Percentiles rank a stretch among this genome's conserved stretches.
phyloP scores from a whole-genome alignment of 2,888 invertebrate species.

The Conops quadrifasciatus region DNA sequence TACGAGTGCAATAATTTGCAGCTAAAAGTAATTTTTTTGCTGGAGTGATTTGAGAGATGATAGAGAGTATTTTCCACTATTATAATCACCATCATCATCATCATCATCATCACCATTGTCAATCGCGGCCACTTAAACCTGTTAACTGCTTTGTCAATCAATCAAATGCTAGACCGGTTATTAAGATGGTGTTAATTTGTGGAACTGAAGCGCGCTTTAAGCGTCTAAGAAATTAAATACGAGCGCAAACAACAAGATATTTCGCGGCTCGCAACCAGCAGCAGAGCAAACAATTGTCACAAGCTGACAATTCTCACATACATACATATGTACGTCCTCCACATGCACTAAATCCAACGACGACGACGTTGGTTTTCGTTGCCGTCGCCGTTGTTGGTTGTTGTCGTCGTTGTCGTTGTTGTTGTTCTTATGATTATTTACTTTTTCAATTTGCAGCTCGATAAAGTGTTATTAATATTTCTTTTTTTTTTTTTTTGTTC shows the following conservation, averaged over 20 bases:
- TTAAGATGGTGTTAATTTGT: slow-evolving; percentile 20
- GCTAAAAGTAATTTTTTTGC: too few relatives aligned
- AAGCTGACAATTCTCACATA: neutral
- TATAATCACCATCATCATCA: too few relatives aligned
- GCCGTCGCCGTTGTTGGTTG: neutral
- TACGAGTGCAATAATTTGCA: too few relatives aligned
- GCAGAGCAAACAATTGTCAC: slow-evolving; percentile 7
- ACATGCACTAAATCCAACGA: slow-evolving; percentile 7
- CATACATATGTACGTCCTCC: neutral
- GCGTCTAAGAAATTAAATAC: neutral
- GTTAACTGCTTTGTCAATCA: slow-evolving; percentile 10
- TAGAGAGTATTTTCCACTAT: too few relatives aligned
- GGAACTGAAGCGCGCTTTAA: slow-evolving; percentile 10
- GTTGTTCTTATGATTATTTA: neutral
- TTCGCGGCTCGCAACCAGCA: too few relatives aligned
- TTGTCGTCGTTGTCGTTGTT: neutral
- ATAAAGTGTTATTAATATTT: too few relatives aligned
- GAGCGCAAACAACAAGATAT: too few relatives aligned
- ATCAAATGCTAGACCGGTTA: slow-evolving; percentile 4
- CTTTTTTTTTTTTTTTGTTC: too few relatives aligned
- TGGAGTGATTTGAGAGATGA: too few relatives aligned
- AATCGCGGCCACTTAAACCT: neutral
- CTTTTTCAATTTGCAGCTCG: too few relatives aligned
- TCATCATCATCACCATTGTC: too few relatives aligned
- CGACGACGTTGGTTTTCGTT: neutral